A percentile compares a stretch with the other conserved stretches of the same genome.
Evolutionary conservation across 2,888 invertebrate species (phyloP).

Genomic region (Drosophila merina): DNA sequence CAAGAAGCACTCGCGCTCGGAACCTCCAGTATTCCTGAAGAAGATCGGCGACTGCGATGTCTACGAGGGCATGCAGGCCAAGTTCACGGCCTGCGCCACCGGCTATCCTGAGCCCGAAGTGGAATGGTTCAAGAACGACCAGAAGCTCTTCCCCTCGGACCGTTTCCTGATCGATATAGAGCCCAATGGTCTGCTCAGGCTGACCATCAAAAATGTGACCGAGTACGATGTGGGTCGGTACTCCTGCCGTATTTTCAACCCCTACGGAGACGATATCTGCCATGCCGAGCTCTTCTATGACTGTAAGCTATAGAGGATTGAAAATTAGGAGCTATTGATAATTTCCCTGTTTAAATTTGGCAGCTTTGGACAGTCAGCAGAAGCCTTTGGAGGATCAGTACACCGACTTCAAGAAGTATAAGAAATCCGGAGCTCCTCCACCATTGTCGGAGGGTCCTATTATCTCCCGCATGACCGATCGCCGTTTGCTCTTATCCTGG

Average conservation of each 20-base stretch:
- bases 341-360: background rate
- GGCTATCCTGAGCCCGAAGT: slow-evolving; percentile 95
- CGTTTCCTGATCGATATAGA: slow-evolving; percentile 93
- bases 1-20: slow-evolving; percentile 89
- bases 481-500: slow-evolving; percentile 95
- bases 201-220: slow-evolving; percentile 91
- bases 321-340: background rate
- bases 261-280: slow-evolving; percentile 92
- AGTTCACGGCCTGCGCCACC: slow-evolving; percentile 96
- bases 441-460: slow-evolving; percentile 95
- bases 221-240: slow-evolving; percentile 94
- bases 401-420: slow-evolving; percentile 92
- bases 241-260: slow-evolving; percentile 92
- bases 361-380: slow-evolving; percentile 88
- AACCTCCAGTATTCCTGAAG: slow-evolving; percentile 94
- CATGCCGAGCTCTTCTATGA: slow-evolving; percentile 92
- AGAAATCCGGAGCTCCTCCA: slow-evolving; percentile 92
- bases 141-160: slow-evolving; percentile 91
- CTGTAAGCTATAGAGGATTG: slow-evolving; percentile 85
- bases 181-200: slow-evolving; percentile 88
- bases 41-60: slow-evolving; percentile 94
- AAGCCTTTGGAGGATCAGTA: slow-evolving; percentile 91
- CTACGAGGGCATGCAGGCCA: slow-evolving; percentile 93
- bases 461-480: slow-evolving; percentile 95
- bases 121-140: slow-evolving; percentile 93